Conservation (phyloP, 2,113 vertebrate genomes). For the Phylloscopus trochiloides region DNA sequence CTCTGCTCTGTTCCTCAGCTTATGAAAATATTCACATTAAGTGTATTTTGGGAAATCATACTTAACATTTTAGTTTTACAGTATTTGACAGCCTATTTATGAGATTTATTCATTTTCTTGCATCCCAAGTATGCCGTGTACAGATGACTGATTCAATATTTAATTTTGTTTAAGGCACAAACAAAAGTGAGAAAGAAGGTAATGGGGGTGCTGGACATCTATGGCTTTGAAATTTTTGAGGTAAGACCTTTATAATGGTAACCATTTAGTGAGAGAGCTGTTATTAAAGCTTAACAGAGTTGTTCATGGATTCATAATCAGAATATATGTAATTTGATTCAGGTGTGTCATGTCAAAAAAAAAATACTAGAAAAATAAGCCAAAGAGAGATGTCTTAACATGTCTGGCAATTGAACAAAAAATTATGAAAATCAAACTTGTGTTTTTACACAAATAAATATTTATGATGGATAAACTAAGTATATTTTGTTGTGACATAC, state of each 20-base stretch:
- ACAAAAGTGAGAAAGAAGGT: slow-evolving; percentile 95
- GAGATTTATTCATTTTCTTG: not conserved
- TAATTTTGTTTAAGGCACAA: slow-evolving; percentile 82
- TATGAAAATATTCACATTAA: not conserved
- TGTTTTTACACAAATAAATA: not conserved
- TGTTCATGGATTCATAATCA: not conserved
- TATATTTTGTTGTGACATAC: not conserved
- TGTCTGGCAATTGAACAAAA: not conserved
- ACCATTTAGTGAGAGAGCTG: not conserved
- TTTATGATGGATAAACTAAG: not conserved
- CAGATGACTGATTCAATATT: not conserved
- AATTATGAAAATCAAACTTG: not conserved
- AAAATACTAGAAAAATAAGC: not conserved
- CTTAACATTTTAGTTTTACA: not conserved
- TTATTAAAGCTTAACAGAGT: not conserved
- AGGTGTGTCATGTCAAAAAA: not conserved
- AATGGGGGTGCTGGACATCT: slow-evolving; percentile 98
- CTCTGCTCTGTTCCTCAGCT: not conserved
- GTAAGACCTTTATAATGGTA: slow-evolving; percentile 71
- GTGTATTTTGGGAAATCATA: not conserved
- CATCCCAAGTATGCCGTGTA: not conserved
- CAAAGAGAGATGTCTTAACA: not conserved
- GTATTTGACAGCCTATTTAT: not conserved
- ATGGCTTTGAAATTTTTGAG: slow-evolving; percentile 99
- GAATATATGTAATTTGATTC: not conserved